phyloP scores from a whole-genome alignment of 1,140 invertebrate genomes.

The Drosophila ogumai region DNA sequence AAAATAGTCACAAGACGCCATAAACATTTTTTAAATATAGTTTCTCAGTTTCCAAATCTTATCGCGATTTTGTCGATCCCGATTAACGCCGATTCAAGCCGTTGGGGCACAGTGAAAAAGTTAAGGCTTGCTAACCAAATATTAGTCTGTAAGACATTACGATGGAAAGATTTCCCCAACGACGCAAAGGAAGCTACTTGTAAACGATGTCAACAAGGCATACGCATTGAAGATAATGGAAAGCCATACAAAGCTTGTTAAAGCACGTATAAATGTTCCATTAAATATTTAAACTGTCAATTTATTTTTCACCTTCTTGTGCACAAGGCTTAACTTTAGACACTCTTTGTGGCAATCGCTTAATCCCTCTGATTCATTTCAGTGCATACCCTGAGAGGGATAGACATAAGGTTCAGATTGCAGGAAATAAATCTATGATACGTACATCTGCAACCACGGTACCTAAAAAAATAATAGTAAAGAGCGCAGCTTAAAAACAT shows the following conservation, averaged over 20 bases:
- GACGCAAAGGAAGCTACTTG: constrained; percentile 14
- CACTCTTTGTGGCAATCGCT: not conserved
- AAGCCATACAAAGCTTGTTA: constrained; percentile 12
- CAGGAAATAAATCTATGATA: not conserved
- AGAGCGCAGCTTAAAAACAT: no score
- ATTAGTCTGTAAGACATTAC: not conserved
- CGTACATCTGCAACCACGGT: not conserved
- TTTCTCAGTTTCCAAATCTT: constrained; percentile 18
- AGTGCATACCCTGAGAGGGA: not conserved
- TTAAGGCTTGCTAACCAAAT: not conserved
- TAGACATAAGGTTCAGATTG: not conserved
- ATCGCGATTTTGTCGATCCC: constrained; percentile 8
- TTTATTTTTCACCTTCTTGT: constrained; percentile 16
- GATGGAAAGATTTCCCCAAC: constrained; percentile 10
- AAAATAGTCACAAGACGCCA: not conserved
- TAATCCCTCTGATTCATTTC: constrained; percentile 7
- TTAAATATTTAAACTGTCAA: constrained; percentile 36
- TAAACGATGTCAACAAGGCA: not conserved
- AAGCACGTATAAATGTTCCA: constrained; percentile 17
- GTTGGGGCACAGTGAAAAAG: not conserved
- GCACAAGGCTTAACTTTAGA: not conserved
- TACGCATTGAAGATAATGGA: constrained; percentile 19
- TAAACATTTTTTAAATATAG: not conserved
- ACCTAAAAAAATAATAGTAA: not conserved
- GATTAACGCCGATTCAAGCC: constrained; percentile 26